Evolutionary conservation across 1,140 invertebrate genomes (phyloP).

Genomic region (Wasmannia auropunctata): DNA sequence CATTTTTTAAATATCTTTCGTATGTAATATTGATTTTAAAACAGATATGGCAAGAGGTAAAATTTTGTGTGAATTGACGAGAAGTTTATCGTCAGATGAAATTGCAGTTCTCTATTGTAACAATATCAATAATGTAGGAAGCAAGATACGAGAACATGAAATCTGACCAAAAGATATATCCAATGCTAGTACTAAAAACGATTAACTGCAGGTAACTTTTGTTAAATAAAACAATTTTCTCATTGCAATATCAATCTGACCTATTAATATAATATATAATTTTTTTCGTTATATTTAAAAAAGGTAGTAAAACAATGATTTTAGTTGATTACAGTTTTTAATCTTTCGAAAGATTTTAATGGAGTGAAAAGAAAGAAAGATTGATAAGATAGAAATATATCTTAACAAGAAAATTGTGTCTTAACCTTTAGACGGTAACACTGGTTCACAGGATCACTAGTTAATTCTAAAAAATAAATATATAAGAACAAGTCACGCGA

Average conservation of each 20-base stretch:
- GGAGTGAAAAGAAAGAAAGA: neutral
- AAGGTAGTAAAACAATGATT: no score
- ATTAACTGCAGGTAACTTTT: neutral
- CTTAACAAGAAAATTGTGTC: neutral
- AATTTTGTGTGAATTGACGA: neutral
- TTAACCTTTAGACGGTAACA: neutral
- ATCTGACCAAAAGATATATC: neutral
- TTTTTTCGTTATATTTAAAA: neutral
- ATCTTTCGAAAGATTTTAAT: neutral
- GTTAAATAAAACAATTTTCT: neutral
- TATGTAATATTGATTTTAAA: neutral
- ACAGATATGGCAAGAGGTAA: neutral
- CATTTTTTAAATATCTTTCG: neutral
- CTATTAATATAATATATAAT: neutral
- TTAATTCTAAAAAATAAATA: neutral
- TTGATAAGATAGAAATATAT: neutral
- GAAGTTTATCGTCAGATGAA: neutral
- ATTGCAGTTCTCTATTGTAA: slow-evolving; percentile 12
- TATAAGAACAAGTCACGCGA: neutral
- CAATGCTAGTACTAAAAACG: neutral
- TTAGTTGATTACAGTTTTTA: neutral
- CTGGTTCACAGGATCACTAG: neutral
- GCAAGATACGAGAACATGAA: neutral
- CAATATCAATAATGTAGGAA: slow-evolving; percentile 7
- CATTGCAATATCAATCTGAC: neutral